These are phyloP conservation scores for Glaucopsyche alexis DNA, from an alignment of 2,888 invertebrate genomes.

Conservation along the genomic window DNA sequence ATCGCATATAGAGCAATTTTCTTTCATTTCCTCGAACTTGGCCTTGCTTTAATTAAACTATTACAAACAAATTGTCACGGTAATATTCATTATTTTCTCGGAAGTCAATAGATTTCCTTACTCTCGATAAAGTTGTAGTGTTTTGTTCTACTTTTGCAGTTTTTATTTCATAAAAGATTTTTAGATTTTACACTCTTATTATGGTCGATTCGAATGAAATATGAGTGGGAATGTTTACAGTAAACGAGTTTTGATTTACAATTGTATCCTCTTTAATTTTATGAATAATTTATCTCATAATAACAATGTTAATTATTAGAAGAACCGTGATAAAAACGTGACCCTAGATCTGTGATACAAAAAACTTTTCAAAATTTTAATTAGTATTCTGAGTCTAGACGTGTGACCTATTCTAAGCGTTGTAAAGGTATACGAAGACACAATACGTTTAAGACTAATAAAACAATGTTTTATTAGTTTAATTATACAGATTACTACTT, in stretches of 20 bases:
- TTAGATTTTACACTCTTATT: neutral
- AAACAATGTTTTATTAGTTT: neutral
- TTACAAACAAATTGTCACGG: conserved; percentile 14
- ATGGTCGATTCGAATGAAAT: neutral
- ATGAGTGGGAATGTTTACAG: neutral
- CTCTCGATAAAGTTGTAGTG: neutral
- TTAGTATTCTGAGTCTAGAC: neutral
- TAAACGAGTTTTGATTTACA: conserved; percentile 15
- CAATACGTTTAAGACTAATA: neutral
- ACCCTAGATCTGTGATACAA: neutral
- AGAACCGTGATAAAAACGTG: neutral
- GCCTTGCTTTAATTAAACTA: conserved; percentile 14
- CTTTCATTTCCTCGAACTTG: conserved; percentile 5
- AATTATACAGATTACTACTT: too few species aligned
- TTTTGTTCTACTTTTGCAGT: too few species aligned
- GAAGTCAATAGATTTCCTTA: conserved; percentile 10
- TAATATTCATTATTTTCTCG: conserved; percentile 18
- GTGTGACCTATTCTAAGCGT: too few species aligned
- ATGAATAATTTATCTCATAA: conserved; percentile 8
- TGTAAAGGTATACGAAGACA: neutral
- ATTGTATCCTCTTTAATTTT: neutral
- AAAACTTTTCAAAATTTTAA: neutral
- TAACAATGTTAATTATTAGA: neutral
- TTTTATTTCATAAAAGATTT: neutral
- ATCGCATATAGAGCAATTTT: conserved; percentile 9